phyloP scores from a whole-genome alignment of 2,113 vertebrate genomes.

The Chloropsis cyanopogon region DNA sequence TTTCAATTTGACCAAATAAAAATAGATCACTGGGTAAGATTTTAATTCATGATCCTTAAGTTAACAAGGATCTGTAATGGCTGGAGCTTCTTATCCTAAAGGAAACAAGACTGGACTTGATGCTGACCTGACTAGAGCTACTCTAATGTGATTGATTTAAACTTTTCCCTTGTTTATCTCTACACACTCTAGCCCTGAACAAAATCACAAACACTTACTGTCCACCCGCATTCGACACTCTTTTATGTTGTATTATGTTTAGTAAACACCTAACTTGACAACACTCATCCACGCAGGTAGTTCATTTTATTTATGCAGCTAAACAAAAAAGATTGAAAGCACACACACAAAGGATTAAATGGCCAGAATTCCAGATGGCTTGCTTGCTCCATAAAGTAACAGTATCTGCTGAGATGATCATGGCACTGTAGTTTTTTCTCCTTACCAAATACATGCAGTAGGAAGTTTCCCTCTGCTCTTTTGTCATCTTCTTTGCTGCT shows the following conservation, averaged over 20 bases:
- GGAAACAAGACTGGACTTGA: not conserved
- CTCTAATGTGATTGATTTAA: not conserved
- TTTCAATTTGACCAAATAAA: not conserved
- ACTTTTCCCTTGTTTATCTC: not conserved
- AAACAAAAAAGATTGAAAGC: not conserved
- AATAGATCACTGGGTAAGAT: not conserved
- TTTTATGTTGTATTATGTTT: not conserved
- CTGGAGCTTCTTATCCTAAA: not conserved
- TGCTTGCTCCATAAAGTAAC: not conserved
- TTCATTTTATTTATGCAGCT: not conserved
- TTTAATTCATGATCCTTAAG: not conserved
- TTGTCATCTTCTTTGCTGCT: conserved; percentile 59
- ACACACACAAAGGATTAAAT: not conserved
- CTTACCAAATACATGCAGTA: conserved; percentile 6
- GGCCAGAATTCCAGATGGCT: conserved; percentile 19
- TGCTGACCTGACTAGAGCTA: not conserved
- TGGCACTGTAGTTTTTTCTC: not conserved
- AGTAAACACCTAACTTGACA: not conserved
- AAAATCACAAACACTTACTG: not conserved
- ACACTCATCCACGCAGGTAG: not conserved
- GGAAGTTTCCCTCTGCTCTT: conserved; percentile 43
- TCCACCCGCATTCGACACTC: not conserved
- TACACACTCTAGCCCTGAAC: not conserved
- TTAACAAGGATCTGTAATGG: not conserved
- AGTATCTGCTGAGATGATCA: not conserved